Evolutionary conservation across 2,888 invertebrate species (phyloP).

Genomic region (Cheilosia grossa): DNA sequence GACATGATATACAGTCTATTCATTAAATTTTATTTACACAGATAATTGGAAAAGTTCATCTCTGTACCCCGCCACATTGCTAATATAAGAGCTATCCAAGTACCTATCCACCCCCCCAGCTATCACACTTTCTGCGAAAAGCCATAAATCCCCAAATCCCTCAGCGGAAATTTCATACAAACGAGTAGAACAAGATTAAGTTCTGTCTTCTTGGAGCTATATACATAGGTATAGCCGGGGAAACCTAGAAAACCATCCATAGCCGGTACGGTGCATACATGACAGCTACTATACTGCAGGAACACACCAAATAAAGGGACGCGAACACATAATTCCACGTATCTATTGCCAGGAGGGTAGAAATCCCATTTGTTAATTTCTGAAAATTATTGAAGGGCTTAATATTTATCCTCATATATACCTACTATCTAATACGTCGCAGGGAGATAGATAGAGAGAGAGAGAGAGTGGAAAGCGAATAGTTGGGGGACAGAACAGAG

Average conservation of each 20-base stretch:
- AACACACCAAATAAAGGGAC: conserved; percentile 50
- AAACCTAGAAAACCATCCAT: conserved; percentile 44
- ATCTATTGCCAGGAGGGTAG: conserved; percentile 66
- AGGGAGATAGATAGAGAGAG: not conserved
- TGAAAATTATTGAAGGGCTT: conserved; percentile 73
- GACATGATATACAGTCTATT: conserved; percentile 74
- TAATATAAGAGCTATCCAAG: conserved; percentile 29
- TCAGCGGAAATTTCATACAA: conserved; percentile 68
- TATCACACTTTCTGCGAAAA: conserved; percentile 27
- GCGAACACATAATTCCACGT: conserved; percentile 67
- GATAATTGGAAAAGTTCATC: conserved; percentile 75
- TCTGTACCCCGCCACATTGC: conserved; percentile 40
- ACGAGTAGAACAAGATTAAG: conserved; percentile 64
- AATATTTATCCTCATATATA: conserved; percentile 63
- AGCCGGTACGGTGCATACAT: conserved; percentile 32
- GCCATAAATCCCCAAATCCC: conserved; percentile 73
- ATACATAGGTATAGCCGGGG: not conserved
- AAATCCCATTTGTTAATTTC: conserved; percentile 74
- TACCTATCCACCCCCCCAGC: not conserved
- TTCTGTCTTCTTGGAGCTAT: conserved; percentile 33
- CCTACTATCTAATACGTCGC: too few relatives aligned
- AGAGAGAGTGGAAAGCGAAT: not conserved
- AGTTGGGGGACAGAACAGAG: conserved; percentile 1
- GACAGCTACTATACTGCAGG: conserved; percentile 18
- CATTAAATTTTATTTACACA: conserved; percentile 75